Conservation (phyloP, 2,888 invertebrate species). For the Diarsia rubi region DNA sequence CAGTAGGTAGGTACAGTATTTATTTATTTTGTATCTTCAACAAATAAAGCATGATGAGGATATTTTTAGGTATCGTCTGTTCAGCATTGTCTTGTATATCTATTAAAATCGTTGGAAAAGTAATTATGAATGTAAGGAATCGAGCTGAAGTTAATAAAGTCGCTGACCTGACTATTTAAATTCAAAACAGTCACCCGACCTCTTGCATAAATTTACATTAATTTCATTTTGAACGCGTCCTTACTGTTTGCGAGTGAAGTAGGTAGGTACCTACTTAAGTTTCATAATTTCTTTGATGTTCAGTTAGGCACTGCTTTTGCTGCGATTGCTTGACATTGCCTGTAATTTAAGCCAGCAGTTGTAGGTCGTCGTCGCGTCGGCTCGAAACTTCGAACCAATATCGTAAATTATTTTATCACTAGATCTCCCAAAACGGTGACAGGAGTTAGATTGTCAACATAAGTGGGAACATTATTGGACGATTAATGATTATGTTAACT, state of each 20-base stretch:
- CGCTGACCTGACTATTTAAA: slow-evolving; percentile 26
- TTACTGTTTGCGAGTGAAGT: neutral
- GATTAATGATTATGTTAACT: no score
- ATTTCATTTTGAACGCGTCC: neutral
- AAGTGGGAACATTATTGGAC: no score
- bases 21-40: neutral
- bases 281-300: slow-evolving; percentile 10
- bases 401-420: neutral
- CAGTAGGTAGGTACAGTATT: no score
- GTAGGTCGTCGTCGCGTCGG: no score
- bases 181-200: slow-evolving; percentile 27
- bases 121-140: slow-evolving; percentile 15
- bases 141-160: slow-evolving; percentile 3
- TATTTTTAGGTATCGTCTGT: neutral
- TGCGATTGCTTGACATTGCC: no score
- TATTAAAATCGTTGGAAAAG: neutral
- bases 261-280: neutral
- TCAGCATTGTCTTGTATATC: neutral
- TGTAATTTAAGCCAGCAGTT: no score
- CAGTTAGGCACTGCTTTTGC: no score
- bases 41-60: neutral
- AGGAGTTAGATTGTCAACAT: no score
- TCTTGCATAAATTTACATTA: slow-evolving; percentile 36
- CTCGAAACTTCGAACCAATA: no score
- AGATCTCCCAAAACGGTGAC: no score